Evolutionary conservation across 1,140 invertebrate genomes (phyloP).

Genomic region (Drosophila tani): DNA sequence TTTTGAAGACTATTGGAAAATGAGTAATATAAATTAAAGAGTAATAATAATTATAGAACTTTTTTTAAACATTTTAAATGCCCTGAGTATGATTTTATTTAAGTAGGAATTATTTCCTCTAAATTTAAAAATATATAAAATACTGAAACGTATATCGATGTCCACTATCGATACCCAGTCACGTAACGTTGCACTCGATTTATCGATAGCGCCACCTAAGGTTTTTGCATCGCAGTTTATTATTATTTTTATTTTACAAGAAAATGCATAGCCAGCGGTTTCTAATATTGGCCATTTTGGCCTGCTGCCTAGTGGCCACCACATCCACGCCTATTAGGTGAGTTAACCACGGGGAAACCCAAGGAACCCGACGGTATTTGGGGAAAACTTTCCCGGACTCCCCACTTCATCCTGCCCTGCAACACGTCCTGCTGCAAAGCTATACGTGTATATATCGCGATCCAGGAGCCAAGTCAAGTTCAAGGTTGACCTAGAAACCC

Average conservation of each 20-base stretch:
- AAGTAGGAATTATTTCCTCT: neutral
- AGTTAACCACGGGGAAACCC: neutral
- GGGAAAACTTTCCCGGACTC: neutral
- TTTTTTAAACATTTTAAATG: no score
- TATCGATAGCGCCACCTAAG: neutral
- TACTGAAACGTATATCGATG: neutral
- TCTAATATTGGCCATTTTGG: conserved; percentile 30
- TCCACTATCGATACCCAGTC: neutral
- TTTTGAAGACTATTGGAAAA: no score
- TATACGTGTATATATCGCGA: conserved; percentile 1
- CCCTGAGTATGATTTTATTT: neutral
- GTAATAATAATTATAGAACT: no score
- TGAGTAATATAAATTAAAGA: no score
- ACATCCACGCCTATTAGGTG: conserved; percentile 36
- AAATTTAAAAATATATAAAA: neutral
- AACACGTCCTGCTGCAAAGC: neutral
- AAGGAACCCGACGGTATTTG: neutral
- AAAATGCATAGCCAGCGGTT: conserved; percentile 41
- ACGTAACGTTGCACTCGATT: neutral
- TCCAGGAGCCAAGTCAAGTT: conserved; percentile 28
- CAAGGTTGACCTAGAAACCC: conserved; percentile 41
- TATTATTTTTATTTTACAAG: conserved; percentile 43
- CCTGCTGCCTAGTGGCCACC: conserved; percentile 25
- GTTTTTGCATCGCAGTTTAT: conserved; percentile 29
- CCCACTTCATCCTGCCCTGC: conserved; percentile 7